These are phyloP conservation scores for Nettapus auritus DNA, from an alignment of 2,113 vertebrate genomes.

Conservation along the genomic window DNA sequence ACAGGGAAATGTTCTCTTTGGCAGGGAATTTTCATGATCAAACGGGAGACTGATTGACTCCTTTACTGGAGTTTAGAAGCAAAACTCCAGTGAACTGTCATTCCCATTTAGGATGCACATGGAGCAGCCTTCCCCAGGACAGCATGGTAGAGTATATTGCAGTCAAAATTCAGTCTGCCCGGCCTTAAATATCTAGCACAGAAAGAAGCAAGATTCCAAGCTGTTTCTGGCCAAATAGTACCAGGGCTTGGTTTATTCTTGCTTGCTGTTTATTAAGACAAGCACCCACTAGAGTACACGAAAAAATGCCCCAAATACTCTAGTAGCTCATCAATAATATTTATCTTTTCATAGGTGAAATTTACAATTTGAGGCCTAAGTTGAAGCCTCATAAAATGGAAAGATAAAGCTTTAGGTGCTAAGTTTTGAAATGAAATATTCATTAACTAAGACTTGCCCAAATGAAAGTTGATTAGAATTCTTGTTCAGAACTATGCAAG, in stretches of 20 bases:
- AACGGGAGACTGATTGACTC: neutral
- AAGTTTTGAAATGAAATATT: neutral
- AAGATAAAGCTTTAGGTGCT: neutral
- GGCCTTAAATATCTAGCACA: neutral
- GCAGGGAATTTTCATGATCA: neutral
- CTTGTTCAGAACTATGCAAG: neutral
- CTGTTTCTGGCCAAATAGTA: neutral
- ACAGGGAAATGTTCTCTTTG: conserved; percentile 4
- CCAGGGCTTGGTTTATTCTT: neutral
- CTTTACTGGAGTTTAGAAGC: neutral
- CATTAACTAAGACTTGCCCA: neutral
- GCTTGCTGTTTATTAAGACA: neutral
- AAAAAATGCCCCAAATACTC: neutral
- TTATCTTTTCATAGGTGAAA: neutral
- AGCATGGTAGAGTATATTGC: neutral
- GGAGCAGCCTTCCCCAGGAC: neutral
- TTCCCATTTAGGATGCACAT: neutral
- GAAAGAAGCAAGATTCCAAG: neutral
- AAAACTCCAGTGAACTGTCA: neutral
- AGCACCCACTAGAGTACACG: neutral
- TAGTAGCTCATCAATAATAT: neutral
- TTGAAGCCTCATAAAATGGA: neutral
- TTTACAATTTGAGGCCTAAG: neutral
- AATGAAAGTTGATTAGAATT: neutral
- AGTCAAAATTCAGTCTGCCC: neutral